Evolutionary conservation across 2,888 invertebrate genomes (phyloP).

Genomic region (Chymomyza amoena): DNA sequence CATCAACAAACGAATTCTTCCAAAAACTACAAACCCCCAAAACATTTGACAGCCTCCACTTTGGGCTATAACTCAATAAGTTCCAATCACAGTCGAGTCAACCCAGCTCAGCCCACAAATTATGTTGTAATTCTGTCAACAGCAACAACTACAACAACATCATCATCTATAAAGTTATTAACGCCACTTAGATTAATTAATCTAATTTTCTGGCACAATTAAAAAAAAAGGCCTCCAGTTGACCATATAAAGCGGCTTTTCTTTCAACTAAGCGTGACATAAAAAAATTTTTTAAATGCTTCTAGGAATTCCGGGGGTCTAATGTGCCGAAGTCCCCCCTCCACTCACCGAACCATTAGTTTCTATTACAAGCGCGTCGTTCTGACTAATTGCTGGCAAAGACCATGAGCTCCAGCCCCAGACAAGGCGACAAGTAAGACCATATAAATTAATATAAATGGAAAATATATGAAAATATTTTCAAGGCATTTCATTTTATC

Average conservation of each 20-base stretch:
- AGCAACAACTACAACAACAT: slow-evolving; percentile 24
- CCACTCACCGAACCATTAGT: slow-evolving; percentile 35
- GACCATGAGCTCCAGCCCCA: slow-evolving; percentile 20
- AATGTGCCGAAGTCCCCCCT: not conserved
- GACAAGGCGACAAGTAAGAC: slow-evolving; percentile 32
- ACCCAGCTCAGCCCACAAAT: slow-evolving; percentile 22
- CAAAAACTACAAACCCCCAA: not conserved
- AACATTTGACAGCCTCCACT: not conserved
- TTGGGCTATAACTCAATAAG: not conserved
- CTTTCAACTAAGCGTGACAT: slow-evolving; percentile 26
- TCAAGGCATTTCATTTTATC: slow-evolving; percentile 39
- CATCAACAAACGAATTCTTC: too few species aligned
- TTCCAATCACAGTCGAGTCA: slow-evolving; percentile 32
- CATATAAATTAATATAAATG: slow-evolving; percentile 35
- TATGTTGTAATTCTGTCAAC: slow-evolving; percentile 49
- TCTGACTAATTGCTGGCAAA: slow-evolving; percentile 48
- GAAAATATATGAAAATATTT: slow-evolving; percentile 43
- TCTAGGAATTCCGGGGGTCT: slow-evolving; percentile 30
- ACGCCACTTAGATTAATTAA: slow-evolving; percentile 49
- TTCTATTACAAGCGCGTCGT: slow-evolving; percentile 45
- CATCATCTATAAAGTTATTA: slow-evolving; percentile 50
- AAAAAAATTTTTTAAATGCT: slow-evolving; percentile 31
- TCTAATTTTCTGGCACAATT: slow-evolving; percentile 49
- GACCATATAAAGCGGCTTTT: slow-evolving; percentile 12
- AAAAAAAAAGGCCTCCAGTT: not conserved